Evolutionary conservation across 2,113 vertebrate species (phyloP), one percentile per base, ranked within the genome.

Genomic region (Colaptes auratus): DNA sequence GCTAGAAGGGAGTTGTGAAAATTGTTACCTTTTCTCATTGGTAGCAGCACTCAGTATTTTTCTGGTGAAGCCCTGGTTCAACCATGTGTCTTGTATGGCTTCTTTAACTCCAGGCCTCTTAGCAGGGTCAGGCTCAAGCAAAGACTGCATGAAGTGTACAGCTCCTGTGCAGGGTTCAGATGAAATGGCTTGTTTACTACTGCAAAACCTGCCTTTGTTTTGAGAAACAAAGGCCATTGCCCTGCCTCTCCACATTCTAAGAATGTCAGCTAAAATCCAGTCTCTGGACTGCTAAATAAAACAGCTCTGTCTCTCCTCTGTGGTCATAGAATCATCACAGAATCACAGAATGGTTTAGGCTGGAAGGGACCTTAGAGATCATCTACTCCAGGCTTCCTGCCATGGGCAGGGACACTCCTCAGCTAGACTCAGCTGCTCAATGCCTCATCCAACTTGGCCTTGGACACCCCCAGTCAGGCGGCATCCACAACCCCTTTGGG

Each of bases 111-210:
- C 97, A 59, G 98, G 97, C 19, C 98, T 97, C 93, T 98, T 98
- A 21, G 56, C 81, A 14, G 98, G 98, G 89, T 98, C 98, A 3
- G 98, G 98, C 93, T 99, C 98, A 80, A 98, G 97, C 36, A 98
- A 98, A 65, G 97, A 98, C 92, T 98, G 93, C 82, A 98, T 97
- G 64, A 99, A 98, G 15, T 97, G 96, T 56, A 97, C 96, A 10
- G 98, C 98, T 83, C 96, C 98, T 98, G 67, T 52, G 69, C 64
- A 84, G 46, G 39, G 84, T 87, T 39, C 28, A 86, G 73, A 77
- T 73, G 21, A 83, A 92, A 95, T 50, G 10, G 14, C 15, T 66
- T 75, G 17, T 87, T 86, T 87, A 36, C 7, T 36, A 31, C 24
- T 28, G 30, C 10, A 48, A n/a, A 39, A 5, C 31, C 83, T 59